A percentile compares a stretch with the other conserved stretches of the same genome.
Evolutionary conservation across 92 coral and sea anemone species (phyloP).

Genomic region (Epizoanthus fatuus): DNA sequence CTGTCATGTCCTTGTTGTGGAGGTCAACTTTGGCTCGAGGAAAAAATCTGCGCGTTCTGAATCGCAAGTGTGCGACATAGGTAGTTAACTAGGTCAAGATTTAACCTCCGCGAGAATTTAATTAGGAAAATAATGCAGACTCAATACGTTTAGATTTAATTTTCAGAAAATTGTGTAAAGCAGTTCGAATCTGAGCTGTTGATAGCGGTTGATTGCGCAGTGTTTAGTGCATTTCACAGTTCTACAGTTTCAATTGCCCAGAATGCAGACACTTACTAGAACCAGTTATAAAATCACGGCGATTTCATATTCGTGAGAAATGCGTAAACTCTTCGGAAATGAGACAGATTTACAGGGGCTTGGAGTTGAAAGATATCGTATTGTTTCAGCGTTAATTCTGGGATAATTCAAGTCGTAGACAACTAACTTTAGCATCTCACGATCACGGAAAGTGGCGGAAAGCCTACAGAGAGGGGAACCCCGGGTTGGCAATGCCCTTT

Average conservation of each 20-base stretch:
- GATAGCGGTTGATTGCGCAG: not conserved
- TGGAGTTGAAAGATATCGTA: conserved; percentile 3
- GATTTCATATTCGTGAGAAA: not conserved
- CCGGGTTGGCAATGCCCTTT: too few relatives aligned
- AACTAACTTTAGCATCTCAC: not conserved
- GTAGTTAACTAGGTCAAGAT: too few relatives aligned
- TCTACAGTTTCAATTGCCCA: not conserved
- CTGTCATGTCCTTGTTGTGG: not conserved
- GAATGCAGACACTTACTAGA: not conserved
- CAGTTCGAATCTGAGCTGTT: not conserved
- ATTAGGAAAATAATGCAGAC: not conserved
- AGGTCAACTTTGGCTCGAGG: not conserved
- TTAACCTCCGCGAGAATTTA: not conserved
- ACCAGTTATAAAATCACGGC: not conserved
- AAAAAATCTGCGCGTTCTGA: not conserved
- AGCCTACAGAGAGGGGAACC: too few relatives aligned
- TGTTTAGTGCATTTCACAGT: not conserved
- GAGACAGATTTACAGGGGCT: not conserved
- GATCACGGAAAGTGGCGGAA: conserved; percentile 12
- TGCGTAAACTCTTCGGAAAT: conserved; percentile 10
- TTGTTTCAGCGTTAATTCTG: conserved; percentile 14
- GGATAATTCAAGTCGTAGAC: conserved; percentile 37
- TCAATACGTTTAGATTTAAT: not conserved
- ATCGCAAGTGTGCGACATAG: too few relatives aligned
- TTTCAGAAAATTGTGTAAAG: not conserved